phyloP scores from a whole-genome alignment of 2,888 invertebrate species.

The Glomeris marginata region DNA sequence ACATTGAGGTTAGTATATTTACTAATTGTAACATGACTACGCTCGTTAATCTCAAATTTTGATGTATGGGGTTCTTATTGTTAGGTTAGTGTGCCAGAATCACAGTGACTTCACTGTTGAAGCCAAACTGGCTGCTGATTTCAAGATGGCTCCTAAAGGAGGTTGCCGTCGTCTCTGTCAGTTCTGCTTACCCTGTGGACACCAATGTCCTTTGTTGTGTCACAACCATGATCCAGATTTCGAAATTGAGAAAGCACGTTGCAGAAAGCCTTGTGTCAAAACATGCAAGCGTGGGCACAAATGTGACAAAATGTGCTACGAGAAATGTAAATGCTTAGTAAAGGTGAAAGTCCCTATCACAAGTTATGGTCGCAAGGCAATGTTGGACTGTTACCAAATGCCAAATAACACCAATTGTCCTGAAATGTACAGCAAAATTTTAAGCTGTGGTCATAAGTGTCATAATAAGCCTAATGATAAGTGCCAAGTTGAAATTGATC shows the following conservation, averaged over 20 bases:
- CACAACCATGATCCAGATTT: conserved; percentile 3
- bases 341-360: conserved; percentile 20
- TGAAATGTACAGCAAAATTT: conserved; percentile 21
- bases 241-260: conserved; percentile 16
- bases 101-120: conserved; percentile 10
- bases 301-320: conserved; percentile 20
- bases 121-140: conserved; percentile 11
- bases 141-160: conserved; percentile 8
- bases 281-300: conserved; percentile 17
- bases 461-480: conserved; percentile 8
- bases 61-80: too few relatives aligned
- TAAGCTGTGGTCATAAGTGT: conserved; percentile 23
- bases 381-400: conserved; percentile 17
- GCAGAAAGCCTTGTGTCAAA: conserved; percentile 21
- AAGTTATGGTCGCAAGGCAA: conserved; percentile 18
- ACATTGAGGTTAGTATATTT: not conserved
- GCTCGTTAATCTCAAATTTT: not conserved
- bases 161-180: conserved; percentile 24
- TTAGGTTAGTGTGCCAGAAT: conserved; percentile 18
- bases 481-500: conserved; percentile 13
- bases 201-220: conserved; percentile 14
- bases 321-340: conserved; percentile 24
- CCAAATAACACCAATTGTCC: conserved; percentile 18
- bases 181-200: conserved; percentile 24
- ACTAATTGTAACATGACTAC: not conserved